Conservation (phyloP, 2,797 vertebrate species). For the Onychomys arenicola region DNA sequence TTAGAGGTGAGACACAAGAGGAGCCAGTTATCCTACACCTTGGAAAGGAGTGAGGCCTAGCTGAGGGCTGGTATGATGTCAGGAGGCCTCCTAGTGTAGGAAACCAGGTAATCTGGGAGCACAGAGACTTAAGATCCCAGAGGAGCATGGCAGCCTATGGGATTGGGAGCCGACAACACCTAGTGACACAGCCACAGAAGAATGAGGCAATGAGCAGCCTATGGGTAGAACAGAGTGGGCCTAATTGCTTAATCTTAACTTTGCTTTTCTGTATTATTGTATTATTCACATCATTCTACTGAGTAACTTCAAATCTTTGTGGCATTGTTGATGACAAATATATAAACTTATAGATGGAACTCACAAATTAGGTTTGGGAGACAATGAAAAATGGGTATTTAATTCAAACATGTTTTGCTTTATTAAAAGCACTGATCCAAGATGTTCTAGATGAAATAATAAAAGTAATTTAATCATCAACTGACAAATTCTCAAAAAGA, state of each 20-base stretch:
- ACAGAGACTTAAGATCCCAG: background rate
- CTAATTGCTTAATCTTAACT: background rate
- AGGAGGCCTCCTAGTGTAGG: background rate
- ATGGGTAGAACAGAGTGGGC: background rate
- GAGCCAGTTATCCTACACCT: no score
- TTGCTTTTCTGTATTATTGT: background rate
- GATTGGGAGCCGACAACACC: no score
- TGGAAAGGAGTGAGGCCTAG: background rate
- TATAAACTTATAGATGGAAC: background rate
- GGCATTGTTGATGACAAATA: slow-evolving; percentile 8
- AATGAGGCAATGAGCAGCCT: background rate
- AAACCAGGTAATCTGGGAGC: background rate
- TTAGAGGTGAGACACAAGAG: background rate
- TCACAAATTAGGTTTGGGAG: background rate
- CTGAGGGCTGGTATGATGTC: background rate
- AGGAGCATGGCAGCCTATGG: background rate
- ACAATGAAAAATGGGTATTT: background rate
- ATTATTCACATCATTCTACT: background rate
- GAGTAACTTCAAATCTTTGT: background rate
- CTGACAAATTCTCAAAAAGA: background rate
- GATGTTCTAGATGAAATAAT: background rate
- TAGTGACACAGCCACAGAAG: background rate
- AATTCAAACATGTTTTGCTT: slow-evolving; percentile 1
- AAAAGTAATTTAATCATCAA: slow-evolving; percentile 11
- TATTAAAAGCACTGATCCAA: background rate